phyloP scores from a whole-genome alignment of 2,113 vertebrate species.

The Sapajus apella region DNA sequence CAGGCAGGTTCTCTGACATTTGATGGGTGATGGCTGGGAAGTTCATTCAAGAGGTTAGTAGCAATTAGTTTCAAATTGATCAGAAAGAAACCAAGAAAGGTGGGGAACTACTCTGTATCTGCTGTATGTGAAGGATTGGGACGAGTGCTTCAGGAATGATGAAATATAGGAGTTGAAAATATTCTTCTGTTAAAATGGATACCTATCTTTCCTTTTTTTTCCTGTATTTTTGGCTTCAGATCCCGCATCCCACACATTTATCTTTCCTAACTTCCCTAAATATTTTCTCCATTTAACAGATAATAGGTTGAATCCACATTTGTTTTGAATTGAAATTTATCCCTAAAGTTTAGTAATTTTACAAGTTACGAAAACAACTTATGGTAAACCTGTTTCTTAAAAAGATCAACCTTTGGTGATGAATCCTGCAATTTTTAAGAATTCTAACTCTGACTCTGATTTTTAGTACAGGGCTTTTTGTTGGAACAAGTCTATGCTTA shows the following conservation, averaged over 20 bases:
- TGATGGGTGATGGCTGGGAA: background rate
- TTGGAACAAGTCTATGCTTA: background rate
- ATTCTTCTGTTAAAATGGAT: background rate
- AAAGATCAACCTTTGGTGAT: background rate
- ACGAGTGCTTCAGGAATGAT: background rate
- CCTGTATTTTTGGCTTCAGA: too few relatives aligned
- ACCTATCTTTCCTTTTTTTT: background rate
- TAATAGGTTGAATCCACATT: background rate
- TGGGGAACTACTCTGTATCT: background rate
- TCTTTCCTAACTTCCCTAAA: background rate
- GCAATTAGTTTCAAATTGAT: background rate
- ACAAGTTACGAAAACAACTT: background rate
- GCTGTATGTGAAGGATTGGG: background rate
- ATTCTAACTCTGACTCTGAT: background rate
- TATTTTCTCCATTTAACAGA: background rate
- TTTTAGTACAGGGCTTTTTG: background rate
- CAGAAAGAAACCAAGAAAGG: background rate
- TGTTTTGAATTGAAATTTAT: background rate
- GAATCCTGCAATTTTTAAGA: conserved; percentile 29
- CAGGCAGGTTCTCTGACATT: background rate
- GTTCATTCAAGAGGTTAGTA: background rate
- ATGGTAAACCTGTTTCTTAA: conserved; percentile 17
- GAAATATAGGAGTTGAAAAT: background rate
- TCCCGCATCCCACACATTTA: too few relatives aligned
- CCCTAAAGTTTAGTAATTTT: conserved; percentile 28